Conservation (phyloP, 2,888 invertebrate genomes). For the Serripes groenlandicus region DNA sequence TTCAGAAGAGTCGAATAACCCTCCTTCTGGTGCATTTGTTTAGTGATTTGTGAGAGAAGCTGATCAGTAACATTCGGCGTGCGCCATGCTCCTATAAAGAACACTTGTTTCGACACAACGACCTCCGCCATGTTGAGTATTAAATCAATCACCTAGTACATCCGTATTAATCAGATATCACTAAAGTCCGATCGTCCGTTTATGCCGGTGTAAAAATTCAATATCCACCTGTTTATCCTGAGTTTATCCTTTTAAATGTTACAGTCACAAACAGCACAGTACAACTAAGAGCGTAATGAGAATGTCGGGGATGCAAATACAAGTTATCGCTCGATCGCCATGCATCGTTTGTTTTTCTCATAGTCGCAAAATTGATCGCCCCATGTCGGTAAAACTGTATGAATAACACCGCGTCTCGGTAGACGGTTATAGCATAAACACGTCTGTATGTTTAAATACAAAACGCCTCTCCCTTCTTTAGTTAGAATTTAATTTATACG, state of each 20-base stretch:
- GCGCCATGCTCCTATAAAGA: slow-evolving; percentile 70
- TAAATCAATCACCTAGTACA: neutral
- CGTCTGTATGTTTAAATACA: slow-evolving; percentile 8
- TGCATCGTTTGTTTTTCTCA: slow-evolving; percentile 11
- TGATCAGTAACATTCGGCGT: slow-evolving; percentile 70
- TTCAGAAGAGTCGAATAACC: slow-evolving; percentile 66
- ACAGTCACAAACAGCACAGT: too few species aligned
- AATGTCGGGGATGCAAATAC: neutral
- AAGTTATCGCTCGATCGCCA: neutral
- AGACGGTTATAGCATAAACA: neutral
- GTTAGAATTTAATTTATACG: too few species aligned
- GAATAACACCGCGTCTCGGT: neutral
- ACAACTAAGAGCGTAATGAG: too few species aligned
- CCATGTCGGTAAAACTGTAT: neutral
- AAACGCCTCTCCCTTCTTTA: slow-evolving; percentile 2
- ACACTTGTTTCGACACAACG: slow-evolving; percentile 54
- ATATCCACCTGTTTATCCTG: neutral
- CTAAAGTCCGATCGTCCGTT: neutral
- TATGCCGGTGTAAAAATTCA: neutral
- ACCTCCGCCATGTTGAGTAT: slow-evolving; percentile 27
- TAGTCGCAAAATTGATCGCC: slow-evolving; percentile 17
- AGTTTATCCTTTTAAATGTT: neutral
- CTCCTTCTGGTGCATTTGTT: slow-evolving; percentile 64
- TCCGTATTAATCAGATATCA: neutral
- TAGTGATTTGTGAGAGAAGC: slow-evolving; percentile 65